Evolutionary conservation across 2,888 invertebrate genomes (phyloP).

Genomic region (Boloria euphrosyne): DNA sequence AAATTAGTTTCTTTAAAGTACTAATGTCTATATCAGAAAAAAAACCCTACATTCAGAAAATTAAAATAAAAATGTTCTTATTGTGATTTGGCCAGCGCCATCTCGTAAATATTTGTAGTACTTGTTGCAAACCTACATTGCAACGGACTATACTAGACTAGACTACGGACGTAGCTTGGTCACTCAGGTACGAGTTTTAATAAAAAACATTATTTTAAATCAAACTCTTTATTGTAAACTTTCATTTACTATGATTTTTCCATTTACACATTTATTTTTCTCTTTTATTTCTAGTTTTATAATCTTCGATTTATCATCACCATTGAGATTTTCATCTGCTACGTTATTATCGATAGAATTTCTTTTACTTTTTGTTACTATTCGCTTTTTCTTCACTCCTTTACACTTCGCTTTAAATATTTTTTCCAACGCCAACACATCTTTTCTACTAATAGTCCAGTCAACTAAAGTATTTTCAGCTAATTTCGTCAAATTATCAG

Average conservation of each 20-base stretch:
- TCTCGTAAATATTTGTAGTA: too few species aligned
- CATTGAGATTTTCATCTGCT: constrained; percentile 28
- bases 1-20: too few species aligned
- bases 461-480: constrained; percentile 78
- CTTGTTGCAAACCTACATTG: too few species aligned
- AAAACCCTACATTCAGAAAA: too few species aligned
- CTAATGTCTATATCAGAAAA: too few species aligned
- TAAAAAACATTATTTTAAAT: constrained; percentile 2
- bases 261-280: constrained; percentile 49
- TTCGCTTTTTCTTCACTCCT: constrained; percentile 72
- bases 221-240: not conserved
- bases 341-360: constrained; percentile 45
- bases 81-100: too few species aligned
- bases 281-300: constrained; percentile 61
- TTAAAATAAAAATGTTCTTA: too few species aligned
- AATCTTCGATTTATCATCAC: constrained; percentile 58
- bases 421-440: constrained; percentile 84
- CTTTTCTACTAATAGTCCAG: constrained; percentile 87
- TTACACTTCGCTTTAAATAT: constrained; percentile 77
- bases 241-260: not conserved
- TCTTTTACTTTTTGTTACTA: constrained; percentile 63
- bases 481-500: constrained; percentile 85
- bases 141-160: too few species aligned
- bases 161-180: too few species aligned
- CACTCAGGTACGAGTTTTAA: not conserved